Percentiles rank a stretch among this genome's conserved stretches.
phyloP scores from a whole-genome alignment of 2,888 invertebrate genomes.

The Cheilosia vulpina region DNA sequence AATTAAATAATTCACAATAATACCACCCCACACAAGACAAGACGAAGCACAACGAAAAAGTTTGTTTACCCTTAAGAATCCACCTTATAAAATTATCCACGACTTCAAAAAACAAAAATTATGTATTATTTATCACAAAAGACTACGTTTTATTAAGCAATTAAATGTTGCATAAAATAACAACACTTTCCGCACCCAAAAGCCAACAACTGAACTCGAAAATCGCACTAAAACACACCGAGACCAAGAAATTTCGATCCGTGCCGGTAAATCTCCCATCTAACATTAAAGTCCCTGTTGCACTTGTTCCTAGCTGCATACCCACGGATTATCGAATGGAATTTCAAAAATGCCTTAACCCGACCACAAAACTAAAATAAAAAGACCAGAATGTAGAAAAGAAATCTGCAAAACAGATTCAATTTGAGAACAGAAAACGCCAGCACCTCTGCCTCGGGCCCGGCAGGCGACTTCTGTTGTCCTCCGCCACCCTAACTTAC shows the following conservation, averaged over 20 bases:
- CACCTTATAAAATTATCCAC: constrained; percentile 18
- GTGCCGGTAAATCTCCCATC: constrained; percentile 76
- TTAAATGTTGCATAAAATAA: constrained; percentile 15
- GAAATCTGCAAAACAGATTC: constrained; percentile 41
- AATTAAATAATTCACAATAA: too few species aligned
- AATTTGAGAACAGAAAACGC: constrained; percentile 71
- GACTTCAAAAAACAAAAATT: not conserved
- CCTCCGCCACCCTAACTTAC: constrained; percentile 60
- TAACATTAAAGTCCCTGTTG: constrained; percentile 76
- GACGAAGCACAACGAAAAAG: not conserved
- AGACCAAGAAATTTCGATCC: constrained; percentile 73
- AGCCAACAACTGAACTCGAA: constrained; percentile 53
- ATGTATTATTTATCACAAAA: not conserved
- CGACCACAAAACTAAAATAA: constrained; percentile 57
- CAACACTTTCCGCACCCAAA: constrained; percentile 33
- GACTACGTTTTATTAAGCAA: not conserved
- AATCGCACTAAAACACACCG: constrained; percentile 54
- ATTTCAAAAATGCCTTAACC: constrained; percentile 72
- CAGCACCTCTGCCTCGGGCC: constrained; percentile 55
- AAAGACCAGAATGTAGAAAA: constrained; percentile 13
- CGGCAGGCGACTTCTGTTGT: constrained; percentile 59
- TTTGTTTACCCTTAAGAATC: constrained; percentile 24
- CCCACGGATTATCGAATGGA: constrained; percentile 72
- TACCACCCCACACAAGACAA: too few species aligned
- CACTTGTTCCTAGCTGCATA: constrained; percentile 64